These are phyloP conservation scores for Aphelenchoides besseyi DNA, from an alignment of 1,140 invertebrate species.

Conservation along the genomic window DNA sequence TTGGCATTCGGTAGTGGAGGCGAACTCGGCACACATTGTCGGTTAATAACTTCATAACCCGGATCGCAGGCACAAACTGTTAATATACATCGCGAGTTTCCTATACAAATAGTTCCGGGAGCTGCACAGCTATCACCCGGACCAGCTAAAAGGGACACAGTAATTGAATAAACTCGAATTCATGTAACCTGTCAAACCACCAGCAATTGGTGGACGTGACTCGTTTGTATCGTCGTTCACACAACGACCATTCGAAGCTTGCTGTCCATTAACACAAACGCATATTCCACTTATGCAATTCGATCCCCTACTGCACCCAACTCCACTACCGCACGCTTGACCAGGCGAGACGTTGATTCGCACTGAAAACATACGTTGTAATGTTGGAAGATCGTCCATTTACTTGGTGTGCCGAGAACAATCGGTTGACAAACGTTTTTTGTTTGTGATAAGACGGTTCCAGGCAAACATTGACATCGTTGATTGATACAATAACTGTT, in stretches of 20 bases:
- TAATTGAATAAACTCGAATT: conserved; percentile 22
- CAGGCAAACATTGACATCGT: conserved; percentile 48
- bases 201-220: conserved; percentile 10
- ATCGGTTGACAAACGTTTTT: conserved; percentile 40
- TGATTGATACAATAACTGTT: conserved; percentile 34
- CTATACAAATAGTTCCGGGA: conserved; percentile 29
- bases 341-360: conserved; percentile 13
- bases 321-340: conserved; percentile 12
- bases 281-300: conserved; percentile 28
- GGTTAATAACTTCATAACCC: conserved; percentile 22
- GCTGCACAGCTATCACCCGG: conserved; percentile 30
- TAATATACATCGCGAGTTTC: conserved; percentile 36
- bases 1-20: conserved; percentile 17
- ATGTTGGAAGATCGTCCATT: neutral
- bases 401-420: conserved; percentile 4
- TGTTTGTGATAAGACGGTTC: conserved; percentile 34
- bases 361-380: neutral
- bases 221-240: conserved; percentile 13
- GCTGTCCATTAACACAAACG: conserved; percentile 43
- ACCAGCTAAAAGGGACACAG: conserved; percentile 17
- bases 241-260: conserved; percentile 33
- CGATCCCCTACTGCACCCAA: conserved; percentile 24
- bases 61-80: conserved; percentile 45
- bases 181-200: neutral
- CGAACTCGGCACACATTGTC: neutral